These are phyloP conservation scores for Allophyes oxyacanthae DNA, from an alignment of 2,888 invertebrate species.

Conservation along the genomic window DNA sequence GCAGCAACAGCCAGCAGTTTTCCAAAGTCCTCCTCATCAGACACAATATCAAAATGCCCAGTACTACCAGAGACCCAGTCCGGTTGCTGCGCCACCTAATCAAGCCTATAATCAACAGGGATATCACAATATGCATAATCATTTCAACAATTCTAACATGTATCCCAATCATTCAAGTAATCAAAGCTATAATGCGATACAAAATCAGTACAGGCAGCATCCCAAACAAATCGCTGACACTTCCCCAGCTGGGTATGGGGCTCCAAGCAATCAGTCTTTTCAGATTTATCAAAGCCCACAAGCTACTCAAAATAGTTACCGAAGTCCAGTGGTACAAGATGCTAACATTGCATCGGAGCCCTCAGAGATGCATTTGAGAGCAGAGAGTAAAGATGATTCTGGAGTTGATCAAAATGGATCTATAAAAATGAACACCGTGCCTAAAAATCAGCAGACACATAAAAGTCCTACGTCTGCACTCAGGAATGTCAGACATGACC, in stretches of 20 bases:
- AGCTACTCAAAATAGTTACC: slow-evolving; percentile 70
- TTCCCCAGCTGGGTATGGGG: slow-evolving; percentile 66
- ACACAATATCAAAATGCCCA: slow-evolving; percentile 80
- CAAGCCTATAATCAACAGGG: slow-evolving; percentile 76
- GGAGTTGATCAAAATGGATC: slow-evolving; percentile 65
- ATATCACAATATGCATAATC: slow-evolving; percentile 75
- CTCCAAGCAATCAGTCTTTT: slow-evolving; percentile 72
- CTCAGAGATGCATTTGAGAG: slow-evolving; percentile 68
- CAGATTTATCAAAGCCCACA: slow-evolving; percentile 85
- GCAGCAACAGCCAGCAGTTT: slow-evolving; percentile 63
- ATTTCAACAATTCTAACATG: slow-evolving; percentile 74
- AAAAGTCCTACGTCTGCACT: slow-evolving; percentile 82
- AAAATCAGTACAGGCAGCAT: slow-evolving; percentile 77
- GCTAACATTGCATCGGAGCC: slow-evolving; percentile 63
- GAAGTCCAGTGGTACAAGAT: slow-evolving; percentile 63
- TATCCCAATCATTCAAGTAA: slow-evolving; percentile 71
- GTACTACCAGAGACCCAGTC: slow-evolving; percentile 80
- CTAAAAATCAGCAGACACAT: slow-evolving; percentile 69
- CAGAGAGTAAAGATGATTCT: slow-evolving; percentile 64
- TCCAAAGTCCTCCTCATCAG: slow-evolving; percentile 84
- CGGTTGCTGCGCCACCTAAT: slow-evolving; percentile 65
- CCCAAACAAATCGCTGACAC: slow-evolving; percentile 73
- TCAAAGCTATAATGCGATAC: slow-evolving; percentile 75
- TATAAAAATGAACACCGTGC: slow-evolving; percentile 64
- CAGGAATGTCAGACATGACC: slow-evolving; percentile 84